Evolutionary conservation across 2,888 invertebrate genomes (phyloP), one percentile per base, ranked within the genome.

Genomic region (Xestia ashworthii): DNA sequence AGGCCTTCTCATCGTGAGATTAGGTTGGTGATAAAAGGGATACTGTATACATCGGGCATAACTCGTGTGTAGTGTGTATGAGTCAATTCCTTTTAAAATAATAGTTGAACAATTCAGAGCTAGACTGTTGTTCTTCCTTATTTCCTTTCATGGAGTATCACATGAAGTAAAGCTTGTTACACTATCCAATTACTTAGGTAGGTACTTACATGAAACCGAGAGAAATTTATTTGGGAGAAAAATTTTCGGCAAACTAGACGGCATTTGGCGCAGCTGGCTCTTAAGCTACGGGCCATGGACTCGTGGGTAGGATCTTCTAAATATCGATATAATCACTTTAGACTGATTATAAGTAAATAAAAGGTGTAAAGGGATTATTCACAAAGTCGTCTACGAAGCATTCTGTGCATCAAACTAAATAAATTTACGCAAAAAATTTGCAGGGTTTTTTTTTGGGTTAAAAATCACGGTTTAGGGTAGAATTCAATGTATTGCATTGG

Each of bases 111-210:
- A 19, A 38, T 38, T 53, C 44, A 25, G 11, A 25, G 25, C n/a
- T 38, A 68, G 50, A 62, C 19, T 78, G 50, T 78, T 69, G 44
- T 12, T 62, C 16, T 71, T 41, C 19, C 41, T 71, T 48, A 48
- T 80, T 72, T 41, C 5, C 5, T 48, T 48, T 38, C 5, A 78
- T 5, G n/a, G 1, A 25, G 25, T 65, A 65, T 55, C 38, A 65
- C 25, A 53, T 38, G 50, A 6, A 64, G 64, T 16, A 32, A 9
- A 65, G 38, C 55, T 55, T 64, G 53, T 76, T 46, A 69, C 60
- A 53, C 19, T 67, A 53, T 66, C 82, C 80, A 80, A 80, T 80
- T 69, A 80, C 80, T 82, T 76, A 81, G 22, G 22, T 76, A 81
- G 14, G 25, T 50, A 69, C 32, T 32, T 32, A 32, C 44, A 32